Evolutionary conservation across 2,113 vertebrate species (phyloP).

Genomic region (Tympanuchus pallidicinctus): DNA sequence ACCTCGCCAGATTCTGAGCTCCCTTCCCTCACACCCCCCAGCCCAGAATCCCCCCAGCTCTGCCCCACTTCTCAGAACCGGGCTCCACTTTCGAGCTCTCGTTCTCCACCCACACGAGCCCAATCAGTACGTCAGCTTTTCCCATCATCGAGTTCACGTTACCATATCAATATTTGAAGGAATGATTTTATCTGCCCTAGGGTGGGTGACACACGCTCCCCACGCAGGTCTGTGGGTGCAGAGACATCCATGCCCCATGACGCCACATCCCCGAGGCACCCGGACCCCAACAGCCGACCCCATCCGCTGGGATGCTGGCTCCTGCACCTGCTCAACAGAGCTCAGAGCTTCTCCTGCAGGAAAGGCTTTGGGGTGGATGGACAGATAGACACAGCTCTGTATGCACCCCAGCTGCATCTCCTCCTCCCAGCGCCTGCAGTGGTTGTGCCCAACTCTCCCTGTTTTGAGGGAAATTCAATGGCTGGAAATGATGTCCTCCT

Average conservation of each 20-base stretch:
- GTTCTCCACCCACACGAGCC: background rate
- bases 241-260: accelerated
- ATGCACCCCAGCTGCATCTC: background rate
- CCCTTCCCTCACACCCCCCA: background rate
- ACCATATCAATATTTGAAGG: background rate
- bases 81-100: background rate
- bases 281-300: background rate
- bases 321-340: background rate
- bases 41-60: background rate
- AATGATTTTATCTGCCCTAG: slow-evolving; percentile 1
- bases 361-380: background rate
- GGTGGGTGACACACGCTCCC: background rate
- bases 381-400: background rate
- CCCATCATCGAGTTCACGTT: background rate
- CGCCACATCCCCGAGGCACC: accelerated
- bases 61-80: background rate
- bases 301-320: accelerated
- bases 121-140: background rate
- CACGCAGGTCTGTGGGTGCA: accelerated
- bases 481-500: accelerated
- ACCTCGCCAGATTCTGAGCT: background rate
- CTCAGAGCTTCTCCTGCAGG: background rate
- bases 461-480: background rate
- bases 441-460: accelerated
- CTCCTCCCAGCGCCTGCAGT: accelerated